These are phyloP conservation scores for Palythoa caribaeorum DNA, from an alignment of 92 coral and sea anemone species.

Conservation along the genomic window DNA sequence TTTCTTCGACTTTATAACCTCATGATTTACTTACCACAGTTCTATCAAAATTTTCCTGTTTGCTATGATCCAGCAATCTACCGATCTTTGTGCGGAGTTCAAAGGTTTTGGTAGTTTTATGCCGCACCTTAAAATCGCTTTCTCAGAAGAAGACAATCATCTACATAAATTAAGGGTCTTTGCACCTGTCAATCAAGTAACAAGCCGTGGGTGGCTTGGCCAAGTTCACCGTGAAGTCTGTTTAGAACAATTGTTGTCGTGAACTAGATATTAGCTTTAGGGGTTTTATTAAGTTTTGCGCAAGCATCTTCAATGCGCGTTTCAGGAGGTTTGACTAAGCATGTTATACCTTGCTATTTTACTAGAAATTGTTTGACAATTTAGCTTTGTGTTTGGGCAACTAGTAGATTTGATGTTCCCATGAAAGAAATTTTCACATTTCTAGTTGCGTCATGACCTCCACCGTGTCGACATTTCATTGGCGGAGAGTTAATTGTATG, in stretches of 20 bases:
- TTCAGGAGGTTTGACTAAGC: not conserved
- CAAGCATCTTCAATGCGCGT: not conserved
- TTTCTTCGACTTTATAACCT: not conserved
- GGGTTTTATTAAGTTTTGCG: not conserved
- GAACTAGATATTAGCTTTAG: not conserved
- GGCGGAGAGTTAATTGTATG: not conserved
- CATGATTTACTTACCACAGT: constrained; percentile 20
- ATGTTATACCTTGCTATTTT: not conserved
- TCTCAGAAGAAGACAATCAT: too few relatives aligned
- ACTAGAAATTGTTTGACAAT: not conserved
- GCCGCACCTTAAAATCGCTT: not conserved
- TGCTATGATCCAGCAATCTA: not conserved
- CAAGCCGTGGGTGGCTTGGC: not conserved
- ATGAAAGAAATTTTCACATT: not conserved
- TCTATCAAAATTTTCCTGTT: not conserved
- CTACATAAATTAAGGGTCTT: not conserved
- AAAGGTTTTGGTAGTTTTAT: not conserved
- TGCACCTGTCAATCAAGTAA: constrained; percentile 12
- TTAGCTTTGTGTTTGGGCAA: not conserved
- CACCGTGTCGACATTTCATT: not conserved
- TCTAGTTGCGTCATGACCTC: not conserved
- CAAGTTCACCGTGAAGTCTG: not conserved
- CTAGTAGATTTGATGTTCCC: not conserved
- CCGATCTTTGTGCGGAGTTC: not conserved
- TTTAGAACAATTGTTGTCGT: not conserved